Percentiles rank a stretch among this genome's conserved stretches.
Evolutionary conservation across 2,797 vertebrate species (phyloP).

Genomic region (Hypotaenidia okinawae): DNA sequence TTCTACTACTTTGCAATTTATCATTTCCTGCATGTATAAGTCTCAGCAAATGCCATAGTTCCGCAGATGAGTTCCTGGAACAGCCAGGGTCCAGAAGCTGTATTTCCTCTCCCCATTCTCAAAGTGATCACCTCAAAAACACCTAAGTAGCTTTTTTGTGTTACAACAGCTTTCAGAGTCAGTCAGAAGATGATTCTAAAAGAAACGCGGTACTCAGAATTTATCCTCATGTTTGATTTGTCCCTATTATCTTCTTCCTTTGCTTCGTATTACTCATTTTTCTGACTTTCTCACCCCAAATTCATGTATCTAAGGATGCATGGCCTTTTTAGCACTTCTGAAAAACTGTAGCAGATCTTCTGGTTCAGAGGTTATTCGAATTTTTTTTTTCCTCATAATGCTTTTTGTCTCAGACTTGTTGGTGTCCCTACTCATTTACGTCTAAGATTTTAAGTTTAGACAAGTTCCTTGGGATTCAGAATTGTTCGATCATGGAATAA

Average conservation of each 20-base stretch:
- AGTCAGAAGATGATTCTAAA: background rate
- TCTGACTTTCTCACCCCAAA: background rate
- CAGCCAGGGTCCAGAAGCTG: background rate
- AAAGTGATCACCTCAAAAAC: background rate
- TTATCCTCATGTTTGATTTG: background rate
- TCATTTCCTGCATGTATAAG: background rate
- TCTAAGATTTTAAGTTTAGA: background rate
- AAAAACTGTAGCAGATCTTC: background rate
- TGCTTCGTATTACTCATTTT: background rate
- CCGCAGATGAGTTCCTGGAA: background rate
- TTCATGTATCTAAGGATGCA: background rate
- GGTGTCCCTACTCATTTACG: background rate
- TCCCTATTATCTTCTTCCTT: background rate
- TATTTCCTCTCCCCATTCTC: background rate
- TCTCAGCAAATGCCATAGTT: background rate
- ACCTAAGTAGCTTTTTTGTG: background rate
- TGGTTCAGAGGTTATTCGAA: background rate
- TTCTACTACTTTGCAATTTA: background rate
- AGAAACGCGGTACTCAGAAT: background rate
- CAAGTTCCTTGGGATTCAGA: background rate
- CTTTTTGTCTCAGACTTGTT: background rate
- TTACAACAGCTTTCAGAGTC: background rate
- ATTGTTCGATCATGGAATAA: background rate
- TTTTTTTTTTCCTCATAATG: background rate
- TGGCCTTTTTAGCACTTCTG: background rate